Conservation (phyloP, 2,113 vertebrate genomes). For the Anhinga rufa region DNA sequence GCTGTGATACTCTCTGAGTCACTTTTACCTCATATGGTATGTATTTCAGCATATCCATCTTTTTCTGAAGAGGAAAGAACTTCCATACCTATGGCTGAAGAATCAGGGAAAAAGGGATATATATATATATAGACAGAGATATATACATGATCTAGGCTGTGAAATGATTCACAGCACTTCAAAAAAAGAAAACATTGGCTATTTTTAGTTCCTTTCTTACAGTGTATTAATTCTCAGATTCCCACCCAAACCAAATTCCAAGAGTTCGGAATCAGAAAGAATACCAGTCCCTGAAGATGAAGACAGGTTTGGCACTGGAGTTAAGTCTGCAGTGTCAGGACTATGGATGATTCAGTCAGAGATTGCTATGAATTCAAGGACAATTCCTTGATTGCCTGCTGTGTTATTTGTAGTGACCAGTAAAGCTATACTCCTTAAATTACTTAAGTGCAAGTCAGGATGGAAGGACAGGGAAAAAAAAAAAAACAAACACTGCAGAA, state of each 20-base stretch:
- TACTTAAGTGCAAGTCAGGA: neutral
- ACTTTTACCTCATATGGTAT: neutral
- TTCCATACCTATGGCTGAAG: neutral
- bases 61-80: neutral
- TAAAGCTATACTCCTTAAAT: neutral
- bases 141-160: neutral
- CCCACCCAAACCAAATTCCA: neutral
- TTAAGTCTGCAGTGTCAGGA: neutral
- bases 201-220: neutral
- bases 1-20: neutral
- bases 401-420: neutral
- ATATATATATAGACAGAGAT: accelerated
- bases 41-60: neutral
- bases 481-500: accelerated
- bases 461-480: neutral
- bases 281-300: neutral
- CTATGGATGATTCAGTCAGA: accelerated
- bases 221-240: neutral
- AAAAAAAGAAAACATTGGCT: neutral
- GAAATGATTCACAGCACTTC: conserved; percentile 2
- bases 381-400: neutral
- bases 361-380: neutral
- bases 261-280: neutral
- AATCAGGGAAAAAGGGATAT: neutral
- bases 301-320: neutral